phyloP scores from a whole-genome alignment of 2,888 invertebrate genomes.

The Tubiluchus corallicola region DNA sequence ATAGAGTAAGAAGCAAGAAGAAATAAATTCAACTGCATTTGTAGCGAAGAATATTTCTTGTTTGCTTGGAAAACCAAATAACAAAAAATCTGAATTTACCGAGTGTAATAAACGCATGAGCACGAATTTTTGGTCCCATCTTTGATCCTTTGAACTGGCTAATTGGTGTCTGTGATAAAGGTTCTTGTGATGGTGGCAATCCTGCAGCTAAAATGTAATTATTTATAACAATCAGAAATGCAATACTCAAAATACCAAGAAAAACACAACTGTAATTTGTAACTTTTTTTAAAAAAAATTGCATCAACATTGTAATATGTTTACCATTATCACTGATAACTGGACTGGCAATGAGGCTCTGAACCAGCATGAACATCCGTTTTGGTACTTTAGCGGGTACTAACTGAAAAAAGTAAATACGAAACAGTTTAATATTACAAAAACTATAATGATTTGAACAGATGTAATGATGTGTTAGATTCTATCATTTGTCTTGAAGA shows the following conservation, averaged over 20 bases:
- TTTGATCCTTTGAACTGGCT: constrained; percentile 24
- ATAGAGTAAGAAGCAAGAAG: no score
- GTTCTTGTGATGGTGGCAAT: constrained; percentile 11
- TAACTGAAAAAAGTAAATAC: constrained; percentile 26
- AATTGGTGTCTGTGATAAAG: constrained; percentile 11
- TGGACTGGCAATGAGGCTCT: constrained; percentile 27
- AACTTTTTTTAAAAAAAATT: background rate
- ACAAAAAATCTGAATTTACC: no score
- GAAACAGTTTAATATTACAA: no score
- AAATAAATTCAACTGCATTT: no score
- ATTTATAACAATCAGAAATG: no score
- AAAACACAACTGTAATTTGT: background rate
- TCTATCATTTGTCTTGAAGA: no score
- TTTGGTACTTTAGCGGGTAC: constrained; percentile 28
- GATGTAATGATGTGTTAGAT: no score
- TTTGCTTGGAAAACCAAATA: no score
- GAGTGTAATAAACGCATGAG: constrained; percentile 29
- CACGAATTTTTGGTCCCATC: constrained; percentile 23
- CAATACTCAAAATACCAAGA: no score
- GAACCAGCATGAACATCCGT: constrained; percentile 27
- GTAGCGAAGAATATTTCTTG: no score
- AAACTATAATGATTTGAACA: no score
- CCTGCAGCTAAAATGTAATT: constrained; percentile 9
- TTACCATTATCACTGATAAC: constrained; percentile 13
- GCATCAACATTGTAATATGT: background rate